Evolutionary conservation across 1,140 invertebrate species (phyloP).

Genomic region (Leptinotarsa undecemlineata): DNA sequence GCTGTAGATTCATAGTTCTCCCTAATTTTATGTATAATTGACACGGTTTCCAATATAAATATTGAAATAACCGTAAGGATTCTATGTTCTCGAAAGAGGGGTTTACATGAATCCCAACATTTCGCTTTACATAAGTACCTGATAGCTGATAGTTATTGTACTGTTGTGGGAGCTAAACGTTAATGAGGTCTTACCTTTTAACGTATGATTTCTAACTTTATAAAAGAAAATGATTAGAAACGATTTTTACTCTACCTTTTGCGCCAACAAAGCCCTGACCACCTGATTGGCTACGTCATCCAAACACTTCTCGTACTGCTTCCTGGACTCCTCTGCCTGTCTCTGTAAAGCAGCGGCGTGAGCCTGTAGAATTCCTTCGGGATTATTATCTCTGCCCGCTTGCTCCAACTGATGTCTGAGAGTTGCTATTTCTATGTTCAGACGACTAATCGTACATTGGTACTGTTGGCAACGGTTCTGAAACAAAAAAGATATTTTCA

Average conservation of each 20-base stretch:
- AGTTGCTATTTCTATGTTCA: conserved; percentile 76
- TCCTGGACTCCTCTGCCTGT: conserved; percentile 68
- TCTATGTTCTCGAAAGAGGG: no score
- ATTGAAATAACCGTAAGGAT: no score
- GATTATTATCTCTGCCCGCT: conserved; percentile 62
- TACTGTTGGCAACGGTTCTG: conserved; percentile 75
- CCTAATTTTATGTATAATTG: no score
- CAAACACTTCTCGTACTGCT: conserved; percentile 74
- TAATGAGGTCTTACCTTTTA: no score
- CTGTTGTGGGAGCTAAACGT: no score
- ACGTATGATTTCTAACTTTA: no score
- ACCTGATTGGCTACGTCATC: conserved; percentile 81
- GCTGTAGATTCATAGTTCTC: no score
- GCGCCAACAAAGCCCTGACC: conserved; percentile 77
- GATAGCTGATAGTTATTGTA: no score
- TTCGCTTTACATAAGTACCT: no score
- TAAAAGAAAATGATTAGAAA: no score
- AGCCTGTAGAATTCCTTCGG: conserved; percentile 61
- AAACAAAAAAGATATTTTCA: conserved; percentile 43
- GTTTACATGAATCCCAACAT: no score
- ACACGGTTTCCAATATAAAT: no score
- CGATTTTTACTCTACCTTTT: conserved; percentile 67
- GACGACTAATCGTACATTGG: conserved; percentile 68
- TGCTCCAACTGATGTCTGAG: conserved; percentile 67
- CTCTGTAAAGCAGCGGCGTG: conserved; percentile 53